These are phyloP conservation scores for Cairina moschata DNA, from an alignment of 2,113 vertebrate species.

Conservation along the genomic window DNA sequence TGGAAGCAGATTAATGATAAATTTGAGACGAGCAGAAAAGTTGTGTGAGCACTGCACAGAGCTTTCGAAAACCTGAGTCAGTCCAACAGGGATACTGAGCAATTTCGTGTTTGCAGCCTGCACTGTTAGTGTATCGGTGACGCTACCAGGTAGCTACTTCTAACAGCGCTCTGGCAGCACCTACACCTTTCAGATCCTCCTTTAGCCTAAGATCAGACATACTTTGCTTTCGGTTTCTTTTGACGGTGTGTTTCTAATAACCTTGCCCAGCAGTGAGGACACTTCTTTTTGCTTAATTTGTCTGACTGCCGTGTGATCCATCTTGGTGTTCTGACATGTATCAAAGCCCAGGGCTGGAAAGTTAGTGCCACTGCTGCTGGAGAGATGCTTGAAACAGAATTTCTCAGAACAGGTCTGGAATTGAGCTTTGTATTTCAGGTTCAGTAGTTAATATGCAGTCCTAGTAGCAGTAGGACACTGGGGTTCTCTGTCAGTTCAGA, in stretches of 20 bases:
- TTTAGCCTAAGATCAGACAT: not conserved
- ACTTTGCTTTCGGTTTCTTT: not conserved
- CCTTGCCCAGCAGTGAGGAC: not conserved
- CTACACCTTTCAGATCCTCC: not conserved
- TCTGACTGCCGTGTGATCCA: not conserved
- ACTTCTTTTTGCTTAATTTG: not conserved
- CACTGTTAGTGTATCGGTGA: not conserved
- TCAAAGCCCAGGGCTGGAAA: not conserved
- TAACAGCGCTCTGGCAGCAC: not conserved
- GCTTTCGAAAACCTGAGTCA: not conserved
- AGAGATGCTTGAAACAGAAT: not conserved
- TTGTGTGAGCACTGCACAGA: not conserved
- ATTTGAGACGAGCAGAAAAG: not conserved
- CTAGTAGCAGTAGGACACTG: not conserved
- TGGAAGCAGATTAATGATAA: not conserved
- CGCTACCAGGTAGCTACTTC: not conserved
- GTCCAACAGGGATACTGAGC: not conserved
- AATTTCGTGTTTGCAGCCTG: not conserved
- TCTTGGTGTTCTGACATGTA: not conserved
- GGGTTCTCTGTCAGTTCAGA: not conserved
- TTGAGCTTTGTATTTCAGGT: not conserved
- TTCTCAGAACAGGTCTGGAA: not conserved
- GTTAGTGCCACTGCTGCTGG: not conserved
- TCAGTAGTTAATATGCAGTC: not conserved
- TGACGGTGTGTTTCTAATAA: not conserved